Percentiles rank a stretch among this genome's conserved stretches.
Conservation (phyloP, 2,797 vertebrate genomes). For the Acanthurus leucopareius region DNA sequence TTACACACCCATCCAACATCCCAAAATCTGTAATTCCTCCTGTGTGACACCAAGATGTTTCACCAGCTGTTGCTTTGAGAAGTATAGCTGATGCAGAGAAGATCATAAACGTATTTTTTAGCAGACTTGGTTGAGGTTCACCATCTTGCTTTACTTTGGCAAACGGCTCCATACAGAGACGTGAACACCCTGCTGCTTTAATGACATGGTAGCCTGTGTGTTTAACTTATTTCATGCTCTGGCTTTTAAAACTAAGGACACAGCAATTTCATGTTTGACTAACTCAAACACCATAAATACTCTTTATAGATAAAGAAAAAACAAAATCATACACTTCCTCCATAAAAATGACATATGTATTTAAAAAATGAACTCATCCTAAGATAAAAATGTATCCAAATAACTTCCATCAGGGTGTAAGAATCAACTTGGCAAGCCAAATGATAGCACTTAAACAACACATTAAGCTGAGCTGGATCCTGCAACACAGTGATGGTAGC, state of each 20-base stretch:
- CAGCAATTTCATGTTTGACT: neutral
- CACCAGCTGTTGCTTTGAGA: neutral
- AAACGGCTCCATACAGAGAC: neutral
- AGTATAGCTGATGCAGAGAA: neutral
- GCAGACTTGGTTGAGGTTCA: neutral
- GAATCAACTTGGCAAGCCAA: conserved; percentile 23
- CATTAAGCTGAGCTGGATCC: conserved; percentile 21
- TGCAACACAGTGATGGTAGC: neutral
- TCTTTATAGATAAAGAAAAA: neutral
- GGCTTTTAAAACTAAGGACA: neutral
- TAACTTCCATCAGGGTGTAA: conserved; percentile 2
- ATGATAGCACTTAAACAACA: neutral
- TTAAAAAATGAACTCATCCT: conserved; percentile 5
- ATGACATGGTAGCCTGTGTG: neutral
- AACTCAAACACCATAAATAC: neutral
- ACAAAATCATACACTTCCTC: neutral
- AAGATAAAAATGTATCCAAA: conserved; percentile 4
- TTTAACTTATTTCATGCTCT: neutral
- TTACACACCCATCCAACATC: neutral
- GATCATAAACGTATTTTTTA: neutral
- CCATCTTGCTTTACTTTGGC: neutral
- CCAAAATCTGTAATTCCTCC: neutral
- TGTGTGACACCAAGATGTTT: neutral
- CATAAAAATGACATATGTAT: neutral
- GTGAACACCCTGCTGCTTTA: neutral